phyloP scores from a whole-genome alignment of 2,888 invertebrate species.

The Malachius bipustulatus region DNA sequence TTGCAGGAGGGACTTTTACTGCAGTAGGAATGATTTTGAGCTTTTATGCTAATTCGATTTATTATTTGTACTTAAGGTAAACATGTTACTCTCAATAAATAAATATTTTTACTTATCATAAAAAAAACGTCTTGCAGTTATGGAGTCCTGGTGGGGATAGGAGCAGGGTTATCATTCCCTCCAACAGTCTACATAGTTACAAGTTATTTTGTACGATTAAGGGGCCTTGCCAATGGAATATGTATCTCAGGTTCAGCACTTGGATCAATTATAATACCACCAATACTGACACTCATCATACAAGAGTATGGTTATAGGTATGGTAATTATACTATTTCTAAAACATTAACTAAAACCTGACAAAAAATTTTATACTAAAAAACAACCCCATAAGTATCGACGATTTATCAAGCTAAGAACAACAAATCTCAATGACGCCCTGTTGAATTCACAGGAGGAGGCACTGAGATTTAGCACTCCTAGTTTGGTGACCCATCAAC shows the following conservation, averaged over 20 bases:
- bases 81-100: slow-evolving; percentile 19
- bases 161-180: slow-evolving; percentile 76
- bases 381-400: too few species aligned
- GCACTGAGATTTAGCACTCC: too few species aligned
- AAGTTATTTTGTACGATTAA: slow-evolving; percentile 65
- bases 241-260: slow-evolving; percentile 82
- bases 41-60: slow-evolving; percentile 67
- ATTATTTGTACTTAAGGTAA: slow-evolving; percentile 68
- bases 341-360: too few species aligned
- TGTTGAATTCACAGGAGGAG: slow-evolving; percentile 9
- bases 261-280: slow-evolving; percentile 75
- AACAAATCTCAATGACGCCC: too few species aligned
- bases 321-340: slow-evolving; percentile 18
- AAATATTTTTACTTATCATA: slow-evolving; percentile 9
- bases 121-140: slow-evolving; percentile 58
- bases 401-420: too few species aligned
- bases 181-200: slow-evolving; percentile 85
- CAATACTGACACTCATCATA: slow-evolving; percentile 57
- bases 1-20: slow-evolving; percentile 70
- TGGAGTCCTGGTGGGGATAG: slow-evolving; percentile 70
- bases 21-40: slow-evolving; percentile 76
- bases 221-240: slow-evolving; percentile 76
- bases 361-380: too few species aligned
- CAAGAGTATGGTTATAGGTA: slow-evolving; percentile 66
- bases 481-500: too few species aligned